Conservation (phyloP, 2,113 vertebrate genomes). For the Falcunculus frontatus region DNA sequence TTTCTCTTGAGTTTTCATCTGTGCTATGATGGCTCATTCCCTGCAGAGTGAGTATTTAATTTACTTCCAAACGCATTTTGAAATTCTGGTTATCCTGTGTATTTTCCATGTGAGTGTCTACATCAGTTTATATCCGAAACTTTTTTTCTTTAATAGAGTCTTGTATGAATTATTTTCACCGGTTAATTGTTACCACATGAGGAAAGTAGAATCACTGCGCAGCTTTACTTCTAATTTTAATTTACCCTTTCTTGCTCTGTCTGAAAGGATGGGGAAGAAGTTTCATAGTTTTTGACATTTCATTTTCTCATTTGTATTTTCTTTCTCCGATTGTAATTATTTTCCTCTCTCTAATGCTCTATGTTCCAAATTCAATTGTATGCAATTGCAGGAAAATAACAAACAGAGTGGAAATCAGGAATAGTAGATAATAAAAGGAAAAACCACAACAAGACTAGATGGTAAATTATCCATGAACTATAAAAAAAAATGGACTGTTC, state of each 20-base stretch:
- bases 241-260: not conserved
- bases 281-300: not conserved
- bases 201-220: not conserved
- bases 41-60: not conserved
- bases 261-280: not conserved
- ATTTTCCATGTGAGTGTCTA: not conserved
- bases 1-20: not conserved
- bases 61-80: not conserved
- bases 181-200: not conserved
- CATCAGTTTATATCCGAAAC: not conserved
- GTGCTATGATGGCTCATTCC: not conserved
- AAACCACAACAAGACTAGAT: not conserved
- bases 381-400: constrained; percentile 51
- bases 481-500: constrained; percentile 15
- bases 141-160: not conserved
- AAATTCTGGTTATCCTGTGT: not conserved
- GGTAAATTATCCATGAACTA: constrained; percentile 47
- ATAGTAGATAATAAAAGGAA: constrained; percentile 16
- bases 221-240: not conserved
- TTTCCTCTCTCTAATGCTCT: constrained; percentile 39
- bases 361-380: constrained; percentile 55
- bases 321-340: constrained; percentile 20
- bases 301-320: not conserved
- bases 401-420: constrained; percentile 23
- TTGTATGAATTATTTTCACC: not conserved